phyloP scores from a whole-genome alignment of 2,113 vertebrate species.

The Microcebus lehilahytsara region DNA sequence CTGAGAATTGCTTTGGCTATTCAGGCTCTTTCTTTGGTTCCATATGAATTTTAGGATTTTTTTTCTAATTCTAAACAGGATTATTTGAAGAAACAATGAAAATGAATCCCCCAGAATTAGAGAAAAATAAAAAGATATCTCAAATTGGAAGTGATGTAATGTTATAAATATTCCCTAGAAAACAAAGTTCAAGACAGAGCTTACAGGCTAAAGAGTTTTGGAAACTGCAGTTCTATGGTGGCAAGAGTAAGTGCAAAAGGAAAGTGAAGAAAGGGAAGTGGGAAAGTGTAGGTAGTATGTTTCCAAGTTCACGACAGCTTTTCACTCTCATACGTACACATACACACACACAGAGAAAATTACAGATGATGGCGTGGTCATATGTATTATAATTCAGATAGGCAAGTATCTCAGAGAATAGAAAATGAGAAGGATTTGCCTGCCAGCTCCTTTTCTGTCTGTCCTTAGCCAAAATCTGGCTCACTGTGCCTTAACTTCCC shows the following conservation, averaged over 20 bases:
- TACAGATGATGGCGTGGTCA: background rate
- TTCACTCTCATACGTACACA: too few relatives aligned
- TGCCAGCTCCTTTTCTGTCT: background rate
- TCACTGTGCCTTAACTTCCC: background rate
- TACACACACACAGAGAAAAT: background rate
- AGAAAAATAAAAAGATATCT: background rate
- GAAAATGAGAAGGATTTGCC: background rate
- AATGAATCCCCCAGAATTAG: background rate
- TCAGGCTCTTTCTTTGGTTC: too few relatives aligned
- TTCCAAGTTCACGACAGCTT: background rate
- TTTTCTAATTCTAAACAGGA: too few relatives aligned
- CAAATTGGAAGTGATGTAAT: background rate
- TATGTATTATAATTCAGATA: background rate
- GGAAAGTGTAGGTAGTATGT: background rate
- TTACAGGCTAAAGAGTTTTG: background rate
- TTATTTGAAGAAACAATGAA: conserved; percentile 16
- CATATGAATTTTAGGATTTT: too few relatives aligned
- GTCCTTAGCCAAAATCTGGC: background rate
- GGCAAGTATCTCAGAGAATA: background rate
- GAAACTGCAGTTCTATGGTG: background rate
- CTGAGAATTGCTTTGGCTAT: too few relatives aligned
- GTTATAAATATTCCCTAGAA: background rate
- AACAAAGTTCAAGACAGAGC: background rate
- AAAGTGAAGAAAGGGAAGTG: background rate
- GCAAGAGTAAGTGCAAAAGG: background rate